Evolutionary conservation across 1,140 invertebrate genomes (phyloP).

Genomic region (Drosophila nebulosa): DNA sequence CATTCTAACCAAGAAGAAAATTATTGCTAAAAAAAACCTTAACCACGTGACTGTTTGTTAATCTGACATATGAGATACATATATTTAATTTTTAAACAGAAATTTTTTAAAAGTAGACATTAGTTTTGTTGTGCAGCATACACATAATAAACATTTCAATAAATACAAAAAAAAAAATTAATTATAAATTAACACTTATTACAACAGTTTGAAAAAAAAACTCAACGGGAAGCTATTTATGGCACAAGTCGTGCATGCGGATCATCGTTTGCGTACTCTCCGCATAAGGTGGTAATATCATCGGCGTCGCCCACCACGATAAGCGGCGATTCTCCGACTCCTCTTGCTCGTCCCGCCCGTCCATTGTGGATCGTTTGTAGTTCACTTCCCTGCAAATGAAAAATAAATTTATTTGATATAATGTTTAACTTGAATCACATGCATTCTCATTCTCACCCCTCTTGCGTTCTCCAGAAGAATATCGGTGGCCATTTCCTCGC

Average conservation of each 20-base stretch:
- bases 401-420: neutral
- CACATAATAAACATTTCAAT: slow-evolving; percentile 1
- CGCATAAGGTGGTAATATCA: slow-evolving; percentile 31
- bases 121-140: neutral
- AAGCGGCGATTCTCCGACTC: slow-evolving; percentile 12
- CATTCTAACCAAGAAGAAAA: too few relatives aligned
- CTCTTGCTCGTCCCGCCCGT: slow-evolving; percentile 16
- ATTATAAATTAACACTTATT: neutral
- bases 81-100: too few relatives aligned
- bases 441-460: slow-evolving; percentile 29
- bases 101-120: too few relatives aligned
- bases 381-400: slow-evolving; percentile 31
- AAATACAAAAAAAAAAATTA: neutral
- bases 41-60: too few relatives aligned
- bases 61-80: neutral
- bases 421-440: too few relatives aligned
- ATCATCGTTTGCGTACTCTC: slow-evolving; percentile 53
- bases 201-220: neutral
- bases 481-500: slow-evolving; percentile 41
- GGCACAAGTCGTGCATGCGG: slow-evolving; percentile 60
- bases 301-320: slow-evolving; percentile 44
- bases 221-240: slow-evolving; percentile 29
- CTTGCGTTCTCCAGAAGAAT: slow-evolving; percentile 57
- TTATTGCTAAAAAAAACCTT: too few relatives aligned
- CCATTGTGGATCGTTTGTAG: slow-evolving; percentile 44